Evolutionary conservation across 2,113 vertebrate species (phyloP), one percentile per base, ranked within the genome.

Genomic region (Hylia prasina): DNA sequence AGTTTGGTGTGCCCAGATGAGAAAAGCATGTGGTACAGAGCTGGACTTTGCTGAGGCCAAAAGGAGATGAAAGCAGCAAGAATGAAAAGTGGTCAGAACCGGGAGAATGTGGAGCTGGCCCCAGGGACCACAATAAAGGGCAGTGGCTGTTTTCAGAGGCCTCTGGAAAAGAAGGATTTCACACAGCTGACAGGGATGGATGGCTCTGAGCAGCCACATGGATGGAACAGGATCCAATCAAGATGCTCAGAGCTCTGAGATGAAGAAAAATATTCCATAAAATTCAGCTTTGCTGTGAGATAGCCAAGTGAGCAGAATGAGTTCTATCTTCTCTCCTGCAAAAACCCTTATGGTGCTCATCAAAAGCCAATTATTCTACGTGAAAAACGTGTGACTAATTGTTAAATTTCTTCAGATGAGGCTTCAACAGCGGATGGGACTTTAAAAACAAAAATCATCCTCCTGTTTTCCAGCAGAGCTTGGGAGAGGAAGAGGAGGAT

Each of bases 51-150:
- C 78, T 93, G 47, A 73, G 88, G 75, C 54, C 79, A 77, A 83
- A 93, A 71, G 90, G 90, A 94, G 95, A 96, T 93, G 51, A 92
- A 82, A 85, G 61, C 23, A 81, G 63, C 37, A 81, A 75, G 44
- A 64, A 89, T 47, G 45, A 76, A 72, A 80, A 82, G 28, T 33
- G 4, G 31, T 13, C 27, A 68, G 76, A 82, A 68, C 8, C 6
- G 58, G 42, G n/a, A 17, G 44, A 81, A n/a, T 14, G n/a, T 51
- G 81, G 56, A 16, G 31, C 39, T 78, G 82, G 72, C 39, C 39
- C 37, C n/a, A 79, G 48, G 57, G 42, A 53, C n/a, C 31, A 4
- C 11, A 57, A 24, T 4, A 35, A 83, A 89, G 30, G 47, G 40
- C 53, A 72, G 53, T 7, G 37, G 33, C n/a, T 77, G 40, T 28